Base-by-base conservation (phyloP, 2,797 vertebrate species). In the Vireo griseus region DNA sequence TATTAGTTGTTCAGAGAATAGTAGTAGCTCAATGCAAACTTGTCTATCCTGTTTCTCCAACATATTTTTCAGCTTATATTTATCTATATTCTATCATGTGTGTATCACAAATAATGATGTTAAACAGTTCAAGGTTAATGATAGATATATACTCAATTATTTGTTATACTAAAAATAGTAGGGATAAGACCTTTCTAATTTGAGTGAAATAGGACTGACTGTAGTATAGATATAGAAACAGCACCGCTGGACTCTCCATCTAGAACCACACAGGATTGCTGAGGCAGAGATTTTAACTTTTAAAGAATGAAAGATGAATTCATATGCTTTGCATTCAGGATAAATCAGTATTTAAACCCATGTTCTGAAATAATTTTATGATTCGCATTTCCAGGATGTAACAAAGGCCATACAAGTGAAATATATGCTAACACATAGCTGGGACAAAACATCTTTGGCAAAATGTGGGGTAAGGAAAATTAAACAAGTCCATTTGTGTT, bases 381-480 rank as follows among this genome's bases (percentile, higher is more conserved):
- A 33, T 86, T 58, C 87, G 13, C 22, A 20, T 90, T 81, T 84
- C 55, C 42, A 58, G 35, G 16, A 42, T 62, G 44, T n/a, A 77
- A 72, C 42, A 75, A 84, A 90, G 44, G 40, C n/a, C 15, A 39
- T 44, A 62, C 20, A 72, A 81, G 66, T 33, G 21, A 90, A 90
- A 81, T 73, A 72, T 35, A 50, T 14, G 9, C 31, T 79, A 78
- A 66, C 37, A 55, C 11, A 26, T 2, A 57, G 11, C 25, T 42
- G 42, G 47, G 20, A 77, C 11, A 86, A 84, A 90, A 63, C 9
- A 58, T 50, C 62, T 58, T 21, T 24, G 55, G 58, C 67, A 95
- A 94, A 89, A 79, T 63, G n/a, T 40, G 16, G 62, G 73, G 20
- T 22, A 84, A 78, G 67, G 51, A 92, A 95, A 92, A 92, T 75